Conservation (phyloP, 2,797 vertebrate species). For the Manis crassicaudata region DNA sequence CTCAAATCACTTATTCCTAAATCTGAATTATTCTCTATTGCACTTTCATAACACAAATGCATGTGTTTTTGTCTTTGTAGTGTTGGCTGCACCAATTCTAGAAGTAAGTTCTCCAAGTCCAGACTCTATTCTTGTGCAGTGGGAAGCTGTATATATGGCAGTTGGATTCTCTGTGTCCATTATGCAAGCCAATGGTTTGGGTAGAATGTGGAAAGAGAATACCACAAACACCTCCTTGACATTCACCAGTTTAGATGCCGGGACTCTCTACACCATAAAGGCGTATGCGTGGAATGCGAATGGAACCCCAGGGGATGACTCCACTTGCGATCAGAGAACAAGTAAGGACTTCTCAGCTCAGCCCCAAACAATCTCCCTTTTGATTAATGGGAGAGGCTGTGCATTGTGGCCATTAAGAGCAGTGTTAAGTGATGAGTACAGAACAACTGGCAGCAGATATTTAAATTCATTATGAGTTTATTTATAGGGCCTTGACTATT, state of each 20-base stretch:
- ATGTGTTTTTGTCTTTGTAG: constrained; percentile 83
- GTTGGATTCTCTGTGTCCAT: constrained; percentile 89
- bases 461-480: constrained; percentile 61
- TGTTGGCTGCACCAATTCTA: constrained; percentile 89
- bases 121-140: constrained; percentile 89
- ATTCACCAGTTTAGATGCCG: constrained; percentile 88
- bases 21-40: not conserved
- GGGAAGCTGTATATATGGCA: constrained; percentile 87
- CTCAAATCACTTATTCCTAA: constrained; percentile 20
- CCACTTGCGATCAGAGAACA: constrained; percentile 91
- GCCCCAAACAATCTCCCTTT: not conserved
- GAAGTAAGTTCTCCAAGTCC: constrained; percentile 87
- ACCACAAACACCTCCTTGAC: constrained; percentile 86
- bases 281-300: constrained; percentile 90
- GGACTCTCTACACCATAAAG: constrained; percentile 89
- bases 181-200: constrained; percentile 86
- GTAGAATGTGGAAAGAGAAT: constrained; percentile 86
- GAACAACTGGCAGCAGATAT: constrained; percentile 63
- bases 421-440: not conserved
- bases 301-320: constrained; percentile 89
- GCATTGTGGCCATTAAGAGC: not conserved
- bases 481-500: constrained; percentile 49
- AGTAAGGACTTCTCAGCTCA: constrained; percentile 86
- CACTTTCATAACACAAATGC: not conserved
- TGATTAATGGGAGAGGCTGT: not conserved